Conservation (phyloP, 2,888 invertebrate genomes). For the Hybos culiciformis region DNA sequence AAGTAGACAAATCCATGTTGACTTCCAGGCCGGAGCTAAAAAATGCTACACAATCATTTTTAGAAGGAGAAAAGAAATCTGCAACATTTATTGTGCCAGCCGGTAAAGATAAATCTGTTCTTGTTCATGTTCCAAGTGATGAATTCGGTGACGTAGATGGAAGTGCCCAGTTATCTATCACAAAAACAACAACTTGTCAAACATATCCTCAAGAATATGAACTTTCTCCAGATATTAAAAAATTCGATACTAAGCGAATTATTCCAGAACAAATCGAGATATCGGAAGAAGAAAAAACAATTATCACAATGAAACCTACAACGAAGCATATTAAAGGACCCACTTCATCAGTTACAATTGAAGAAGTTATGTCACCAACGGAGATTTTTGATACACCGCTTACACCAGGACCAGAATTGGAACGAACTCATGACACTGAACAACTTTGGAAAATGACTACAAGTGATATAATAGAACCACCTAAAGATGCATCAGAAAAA, state of each 20-base stretch:
- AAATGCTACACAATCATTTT: conserved; percentile 6
- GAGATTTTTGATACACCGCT: conserved; percentile 37
- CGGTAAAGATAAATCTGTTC: conserved; percentile 3
- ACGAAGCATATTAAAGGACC: conserved; percentile 22
- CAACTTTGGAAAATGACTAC: conserved; percentile 25
- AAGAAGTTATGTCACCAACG: conserved; percentile 38
- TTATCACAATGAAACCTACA: conserved; percentile 20
- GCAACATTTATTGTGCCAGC: conserved; percentile 8
- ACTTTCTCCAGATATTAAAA: conserved; percentile 13
- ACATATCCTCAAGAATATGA: conserved; percentile 23
- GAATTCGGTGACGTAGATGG: conserved; percentile 13
- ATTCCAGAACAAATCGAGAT: not conserved
- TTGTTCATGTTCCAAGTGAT: not conserved
- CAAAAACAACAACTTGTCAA: conserved; percentile 25
- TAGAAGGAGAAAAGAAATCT: conserved; percentile 16
- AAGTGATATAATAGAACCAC: conserved; percentile 11
- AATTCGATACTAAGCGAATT: conserved; percentile 1
- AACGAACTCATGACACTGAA: conserved; percentile 15
- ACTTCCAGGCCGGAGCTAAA: conserved; percentile 17
- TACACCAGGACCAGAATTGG: conserved; percentile 36
- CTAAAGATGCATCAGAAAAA: conserved; percentile 13
- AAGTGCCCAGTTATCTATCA: conserved; percentile 25
- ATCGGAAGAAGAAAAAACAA: conserved; percentile 25
- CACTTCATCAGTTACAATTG: conserved; percentile 39
- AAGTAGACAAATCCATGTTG: conserved; percentile 22